Conservation (phyloP, 2,113 vertebrate species). For the Gobius niger region DNA sequence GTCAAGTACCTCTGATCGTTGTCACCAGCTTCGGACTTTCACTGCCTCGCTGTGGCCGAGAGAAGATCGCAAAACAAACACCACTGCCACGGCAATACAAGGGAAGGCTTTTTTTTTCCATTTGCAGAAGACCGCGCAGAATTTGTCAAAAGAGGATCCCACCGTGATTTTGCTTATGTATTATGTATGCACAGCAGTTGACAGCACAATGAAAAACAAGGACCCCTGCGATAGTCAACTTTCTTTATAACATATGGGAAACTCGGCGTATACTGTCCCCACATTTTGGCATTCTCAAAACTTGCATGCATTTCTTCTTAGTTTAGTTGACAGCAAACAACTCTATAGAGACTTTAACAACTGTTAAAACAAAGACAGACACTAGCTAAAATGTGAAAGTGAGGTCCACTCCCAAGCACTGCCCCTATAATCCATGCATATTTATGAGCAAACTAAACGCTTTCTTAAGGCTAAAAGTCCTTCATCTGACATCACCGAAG, state of each 20-base stretch:
- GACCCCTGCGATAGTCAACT: not conserved
- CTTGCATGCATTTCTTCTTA: too few species aligned
- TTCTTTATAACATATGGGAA: not conserved
- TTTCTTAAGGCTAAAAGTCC: too few species aligned
- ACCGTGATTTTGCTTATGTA: not conserved
- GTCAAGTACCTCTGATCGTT: conserved; percentile 39
- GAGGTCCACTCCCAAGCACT: too few species aligned
- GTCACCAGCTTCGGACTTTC: conserved; percentile 16
- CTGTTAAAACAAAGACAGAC: too few species aligned
- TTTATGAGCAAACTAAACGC: too few species aligned
- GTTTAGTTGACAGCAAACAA: too few species aligned
- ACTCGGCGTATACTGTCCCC: too few species aligned
- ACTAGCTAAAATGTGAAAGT: too few species aligned
- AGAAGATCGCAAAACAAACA: conserved; percentile 33
- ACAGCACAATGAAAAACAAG: not conserved
- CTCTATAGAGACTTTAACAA: too few species aligned
- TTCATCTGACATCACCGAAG: too few species aligned
- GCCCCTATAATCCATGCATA: too few species aligned
- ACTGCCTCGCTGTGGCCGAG: conserved; percentile 23
- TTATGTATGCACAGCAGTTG: not conserved
- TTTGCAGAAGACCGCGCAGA: conserved; percentile 4
- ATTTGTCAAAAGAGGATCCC: conserved; percentile 15
- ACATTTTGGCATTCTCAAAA: too few species aligned
- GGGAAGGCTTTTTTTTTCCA: not conserved
- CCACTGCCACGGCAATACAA: conserved; percentile 5